Evolutionary conservation across 30 jellyfish, hydroid and myxozoan species (phyloP).

Genomic region (Pelagia noctiluca): DNA sequence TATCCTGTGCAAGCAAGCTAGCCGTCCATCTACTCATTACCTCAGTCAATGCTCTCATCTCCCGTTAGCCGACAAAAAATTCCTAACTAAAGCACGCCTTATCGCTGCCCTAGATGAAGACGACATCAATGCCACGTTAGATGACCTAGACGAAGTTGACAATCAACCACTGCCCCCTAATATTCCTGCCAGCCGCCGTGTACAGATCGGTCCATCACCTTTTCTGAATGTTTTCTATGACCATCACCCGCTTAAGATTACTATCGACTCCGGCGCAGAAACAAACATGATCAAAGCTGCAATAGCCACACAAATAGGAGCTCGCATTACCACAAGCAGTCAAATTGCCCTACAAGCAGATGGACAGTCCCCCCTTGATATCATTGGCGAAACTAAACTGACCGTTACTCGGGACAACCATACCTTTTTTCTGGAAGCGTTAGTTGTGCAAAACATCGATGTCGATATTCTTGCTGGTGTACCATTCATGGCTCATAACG

Average conservation of each 20-base stretch:
- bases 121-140: not conserved
- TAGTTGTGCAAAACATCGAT: conserved; percentile 19
- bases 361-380: not conserved
- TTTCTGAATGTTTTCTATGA: not conserved
- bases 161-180: not conserved
- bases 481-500: conserved; percentile 19
- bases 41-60: conserved; percentile 25
- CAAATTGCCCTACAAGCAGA: conserved; percentile 11
- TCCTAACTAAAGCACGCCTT: conserved; percentile 1
- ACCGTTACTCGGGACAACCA: conserved; percentile 6
- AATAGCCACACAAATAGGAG: conserved; percentile 2
- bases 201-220: conserved; percentile 24
- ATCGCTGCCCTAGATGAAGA: conserved; percentile 5
- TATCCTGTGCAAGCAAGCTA: not conserved
- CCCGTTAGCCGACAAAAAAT: conserved; percentile 24
- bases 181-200: conserved; percentile 20
- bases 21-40: conserved; percentile 30
- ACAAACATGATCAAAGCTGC: conserved; percentile 11
- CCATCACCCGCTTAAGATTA: conserved; percentile 4
- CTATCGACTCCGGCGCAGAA: conserved; percentile 19
- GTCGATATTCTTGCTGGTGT: conserved; percentile 16
- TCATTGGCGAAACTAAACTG: conserved; percentile 7
- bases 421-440: not conserved
- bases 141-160: not conserved
- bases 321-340: not conserved